Evolutionary conservation across 1,140 invertebrate species (phyloP).

Genomic region (Penaeus japonicus): DNA sequence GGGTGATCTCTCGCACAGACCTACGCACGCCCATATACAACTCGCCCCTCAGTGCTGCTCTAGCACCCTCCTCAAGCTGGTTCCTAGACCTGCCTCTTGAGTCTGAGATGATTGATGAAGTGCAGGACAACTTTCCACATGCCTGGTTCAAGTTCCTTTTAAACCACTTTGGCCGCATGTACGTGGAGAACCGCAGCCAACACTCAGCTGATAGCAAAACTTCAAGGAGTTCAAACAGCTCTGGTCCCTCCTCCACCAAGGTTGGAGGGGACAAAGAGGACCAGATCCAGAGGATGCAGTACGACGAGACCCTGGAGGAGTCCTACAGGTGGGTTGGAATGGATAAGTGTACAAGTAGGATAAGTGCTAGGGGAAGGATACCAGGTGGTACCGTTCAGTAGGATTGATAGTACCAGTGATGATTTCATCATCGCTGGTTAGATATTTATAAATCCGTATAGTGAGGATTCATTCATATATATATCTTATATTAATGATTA

Average conservation of each 20-base stretch:
- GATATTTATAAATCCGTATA: too few species aligned
- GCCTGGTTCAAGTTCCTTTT: conserved; percentile 65
- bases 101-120: conserved; percentile 61
- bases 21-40: conserved; percentile 34
- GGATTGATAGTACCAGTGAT: too few species aligned
- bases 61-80: conserved; percentile 62
- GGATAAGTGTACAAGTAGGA: background rate
- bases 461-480: too few species aligned
- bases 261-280: conserved; percentile 16
- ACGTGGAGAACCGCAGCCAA: background rate
- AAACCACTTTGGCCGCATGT: conserved; percentile 28
- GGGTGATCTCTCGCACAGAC: conserved; percentile 38
- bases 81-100: conserved; percentile 64
- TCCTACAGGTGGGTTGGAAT: conserved; percentile 30
- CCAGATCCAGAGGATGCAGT: conserved; percentile 32
- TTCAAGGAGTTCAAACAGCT: background rate
- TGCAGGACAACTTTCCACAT: conserved; percentile 62
- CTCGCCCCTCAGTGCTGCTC: conserved; percentile 32
- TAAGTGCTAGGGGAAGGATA: too few species aligned
- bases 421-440: too few species aligned
- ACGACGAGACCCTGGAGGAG: conserved; percentile 45
- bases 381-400: too few species aligned
- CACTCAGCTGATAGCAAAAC: background rate
- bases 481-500: too few species aligned
- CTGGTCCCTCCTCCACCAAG: background rate